Evolutionary conservation across 1,140 invertebrate genomes (phyloP).

Genomic region (Pollicipes pollicipes): DNA sequence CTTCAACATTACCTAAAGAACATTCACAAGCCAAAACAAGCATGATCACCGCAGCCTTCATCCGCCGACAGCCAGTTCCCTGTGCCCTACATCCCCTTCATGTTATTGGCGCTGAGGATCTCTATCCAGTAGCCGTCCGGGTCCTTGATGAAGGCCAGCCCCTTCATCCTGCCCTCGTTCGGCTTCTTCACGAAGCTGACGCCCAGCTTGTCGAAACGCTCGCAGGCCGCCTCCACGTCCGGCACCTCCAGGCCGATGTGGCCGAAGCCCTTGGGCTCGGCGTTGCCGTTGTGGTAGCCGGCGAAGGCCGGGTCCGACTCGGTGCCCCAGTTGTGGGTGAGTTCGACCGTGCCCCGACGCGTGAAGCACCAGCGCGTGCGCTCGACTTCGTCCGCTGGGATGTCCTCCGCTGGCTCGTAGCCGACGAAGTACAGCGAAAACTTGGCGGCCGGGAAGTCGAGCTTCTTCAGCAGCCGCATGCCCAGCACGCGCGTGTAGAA

Average conservation of each 20-base stretch:
- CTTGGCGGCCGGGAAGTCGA: constrained; percentile 74
- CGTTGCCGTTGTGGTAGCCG: constrained; percentile 73
- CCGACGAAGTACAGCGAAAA: constrained; percentile 89
- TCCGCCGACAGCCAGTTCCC: too few relatives aligned
- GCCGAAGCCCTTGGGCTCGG: constrained; percentile 73
- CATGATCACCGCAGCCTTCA: too few relatives aligned
- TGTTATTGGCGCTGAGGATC: constrained; percentile 50
- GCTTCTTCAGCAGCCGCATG: constrained; percentile 70
- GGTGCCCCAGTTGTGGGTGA: constrained; percentile 90
- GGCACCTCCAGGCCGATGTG: constrained; percentile 81
- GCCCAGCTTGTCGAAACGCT: constrained; percentile 63
- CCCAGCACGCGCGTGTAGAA: constrained; percentile 82
- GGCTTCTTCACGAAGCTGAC: constrained; percentile 81
- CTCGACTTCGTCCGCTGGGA: constrained; percentile 48
- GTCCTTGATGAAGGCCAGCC: constrained; percentile 81
- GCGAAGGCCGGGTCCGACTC: constrained; percentile 56
- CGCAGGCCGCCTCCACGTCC: constrained; percentile 67
- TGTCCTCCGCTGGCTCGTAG: constrained; percentile 56
- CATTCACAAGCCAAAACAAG: too few relatives aligned
- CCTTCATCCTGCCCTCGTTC: constrained; percentile 76
- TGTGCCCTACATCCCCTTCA: too few relatives aligned
- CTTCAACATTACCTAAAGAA: too few relatives aligned
- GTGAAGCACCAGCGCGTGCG: constrained; percentile 55
- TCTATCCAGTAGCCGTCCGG: constrained; percentile 95
- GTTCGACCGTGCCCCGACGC: constrained; percentile 70